Conservation (phyloP, 2,888 invertebrate genomes). For the Tiliacea aurago region DNA sequence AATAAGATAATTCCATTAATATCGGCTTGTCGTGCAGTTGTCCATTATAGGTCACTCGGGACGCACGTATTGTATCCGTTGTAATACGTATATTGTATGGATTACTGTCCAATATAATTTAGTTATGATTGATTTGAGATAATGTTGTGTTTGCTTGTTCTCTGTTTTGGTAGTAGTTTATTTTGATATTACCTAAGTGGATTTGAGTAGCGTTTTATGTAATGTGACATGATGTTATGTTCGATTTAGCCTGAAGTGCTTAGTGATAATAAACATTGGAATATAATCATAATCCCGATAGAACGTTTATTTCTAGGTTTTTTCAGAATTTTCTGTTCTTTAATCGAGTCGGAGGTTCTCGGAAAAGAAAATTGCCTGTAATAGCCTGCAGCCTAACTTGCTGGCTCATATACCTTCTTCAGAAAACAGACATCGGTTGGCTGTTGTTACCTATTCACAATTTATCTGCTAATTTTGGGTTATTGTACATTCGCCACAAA, state of each 20-base stretch:
- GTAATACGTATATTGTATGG: constrained; percentile 46
- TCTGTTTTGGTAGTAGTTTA: background rate
- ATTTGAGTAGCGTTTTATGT: constrained; percentile 1
- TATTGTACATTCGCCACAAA: too few species aligned
- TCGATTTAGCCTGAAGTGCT: background rate
- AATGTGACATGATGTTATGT: background rate
- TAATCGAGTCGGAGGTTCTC: background rate
- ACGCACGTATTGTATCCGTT: constrained; percentile 33
- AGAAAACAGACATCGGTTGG: background rate
- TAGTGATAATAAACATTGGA: background rate
- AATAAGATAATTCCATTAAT: constrained; percentile 50
- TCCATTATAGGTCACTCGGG: constrained; percentile 44
- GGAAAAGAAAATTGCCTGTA: background rate
- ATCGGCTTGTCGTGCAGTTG: constrained; percentile 30
- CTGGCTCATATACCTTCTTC: background rate
- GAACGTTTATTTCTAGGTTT: background rate
- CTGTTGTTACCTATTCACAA: background rate
- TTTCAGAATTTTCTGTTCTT: background rate
- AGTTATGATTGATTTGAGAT: constrained; percentile 37
- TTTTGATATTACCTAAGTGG: background rate
- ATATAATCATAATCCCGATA: background rate
- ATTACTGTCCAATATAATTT: constrained; percentile 33
- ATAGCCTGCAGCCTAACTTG: background rate
- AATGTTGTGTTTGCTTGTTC: constrained; percentile 9
- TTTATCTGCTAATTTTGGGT: too few species aligned